Percentiles rank a stretch among this genome's conserved stretches.
Conservation (phyloP, 2,888 invertebrate species). For the Drosophila prolongata region DNA sequence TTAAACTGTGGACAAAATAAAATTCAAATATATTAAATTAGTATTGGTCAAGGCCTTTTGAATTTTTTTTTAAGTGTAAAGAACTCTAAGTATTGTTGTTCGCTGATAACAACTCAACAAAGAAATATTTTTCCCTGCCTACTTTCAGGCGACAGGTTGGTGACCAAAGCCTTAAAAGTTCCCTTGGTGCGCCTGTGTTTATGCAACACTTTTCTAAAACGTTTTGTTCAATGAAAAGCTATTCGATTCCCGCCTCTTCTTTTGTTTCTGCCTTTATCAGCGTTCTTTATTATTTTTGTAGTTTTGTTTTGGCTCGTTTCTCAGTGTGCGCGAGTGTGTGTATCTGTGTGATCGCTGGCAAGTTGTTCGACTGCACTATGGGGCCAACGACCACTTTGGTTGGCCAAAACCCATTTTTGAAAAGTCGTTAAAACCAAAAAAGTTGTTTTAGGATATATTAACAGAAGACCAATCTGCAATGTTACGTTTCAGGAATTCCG, state of each 20-base stretch:
- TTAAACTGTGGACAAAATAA: no score
- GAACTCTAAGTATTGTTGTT: neutral
- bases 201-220: conserved; percentile 14
- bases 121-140: conserved; percentile 6
- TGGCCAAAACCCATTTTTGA: no score
- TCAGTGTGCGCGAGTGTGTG: conserved; percentile 25
- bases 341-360: conserved; percentile 29
- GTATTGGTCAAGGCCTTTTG: no score
- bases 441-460: no score
- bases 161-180: conserved; percentile 25
- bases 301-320: conserved; percentile 73
- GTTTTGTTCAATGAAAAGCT: conserved; percentile 28
- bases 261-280: conserved; percentile 38
- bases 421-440: no score
- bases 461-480: no score
- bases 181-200: neutral
- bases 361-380: conserved; percentile 63
- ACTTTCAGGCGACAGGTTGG: conserved; percentile 14
- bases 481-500: no score
- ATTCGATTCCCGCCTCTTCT: neutral
- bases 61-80: neutral
- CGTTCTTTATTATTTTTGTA: conserved; percentile 55
- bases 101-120: no score
- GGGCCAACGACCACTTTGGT: no score
- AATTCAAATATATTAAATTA: no score